These are phyloP conservation scores for Corvus moneduloides DNA, from an alignment of 2,113 vertebrate species.

Conservation along the genomic window DNA sequence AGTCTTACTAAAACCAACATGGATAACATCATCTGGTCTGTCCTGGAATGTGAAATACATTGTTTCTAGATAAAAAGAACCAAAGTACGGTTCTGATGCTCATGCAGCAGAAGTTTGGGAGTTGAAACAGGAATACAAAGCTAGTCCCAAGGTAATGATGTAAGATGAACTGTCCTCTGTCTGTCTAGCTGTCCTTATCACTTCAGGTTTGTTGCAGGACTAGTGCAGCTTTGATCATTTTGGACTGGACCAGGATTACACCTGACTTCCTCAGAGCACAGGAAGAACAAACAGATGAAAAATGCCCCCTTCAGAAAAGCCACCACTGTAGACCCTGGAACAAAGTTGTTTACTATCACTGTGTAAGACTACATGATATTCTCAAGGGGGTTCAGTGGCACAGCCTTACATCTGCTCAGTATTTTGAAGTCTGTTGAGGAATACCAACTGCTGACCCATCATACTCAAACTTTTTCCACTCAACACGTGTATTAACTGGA, in stretches of 20 bases:
- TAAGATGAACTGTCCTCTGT: not conserved
- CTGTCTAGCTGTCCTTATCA: not conserved
- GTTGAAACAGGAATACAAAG: not conserved
- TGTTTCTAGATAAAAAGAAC: not conserved
- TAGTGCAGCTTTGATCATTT: not conserved
- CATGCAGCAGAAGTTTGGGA: not conserved
- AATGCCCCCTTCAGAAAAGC: not conserved
- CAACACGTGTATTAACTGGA: not conserved
- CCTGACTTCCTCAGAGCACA: not conserved
- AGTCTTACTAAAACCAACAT: not conserved
- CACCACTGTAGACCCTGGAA: not conserved
- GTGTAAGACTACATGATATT: not conserved
- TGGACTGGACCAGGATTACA: not conserved
- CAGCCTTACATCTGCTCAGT: not conserved
- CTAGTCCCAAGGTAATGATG: not conserved
- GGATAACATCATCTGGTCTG: not conserved
- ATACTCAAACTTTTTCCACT: not conserved
- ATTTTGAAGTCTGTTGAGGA: not conserved
- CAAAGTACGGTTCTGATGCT: not conserved
- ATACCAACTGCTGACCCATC: not conserved
- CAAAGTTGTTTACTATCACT: not conserved
- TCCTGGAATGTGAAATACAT: not conserved
- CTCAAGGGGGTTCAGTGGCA: not conserved
- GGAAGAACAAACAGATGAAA: not conserved
- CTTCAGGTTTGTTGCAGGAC: not conserved